Base-by-base conservation (phyloP, 2,113 vertebrate species). In the Prietella phreatophila region DNA sequence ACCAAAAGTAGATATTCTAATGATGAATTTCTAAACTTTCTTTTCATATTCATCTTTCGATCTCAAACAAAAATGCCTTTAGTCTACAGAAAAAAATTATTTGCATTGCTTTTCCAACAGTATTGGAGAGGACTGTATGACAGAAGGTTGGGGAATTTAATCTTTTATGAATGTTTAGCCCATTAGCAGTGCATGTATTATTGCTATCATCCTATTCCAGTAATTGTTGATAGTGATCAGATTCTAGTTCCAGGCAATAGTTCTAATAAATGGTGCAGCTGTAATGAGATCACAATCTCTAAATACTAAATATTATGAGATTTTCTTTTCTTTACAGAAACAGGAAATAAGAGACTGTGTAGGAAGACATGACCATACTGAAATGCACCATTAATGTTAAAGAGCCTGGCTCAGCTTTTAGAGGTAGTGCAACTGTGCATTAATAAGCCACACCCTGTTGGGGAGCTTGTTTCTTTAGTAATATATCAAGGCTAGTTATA, bases 401-500 rank as follows among this genome's bases (percentile, higher is more conserved):
- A 78, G 4, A 19, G 9, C 17, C 39, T 79, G 85, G 14, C 73
- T 36, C 11, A 42, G 81, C 63, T 82, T 83, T 86, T 33, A 76
- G 71, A 86, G 53, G 42, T 69, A 88, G 71, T 88, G 67, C 90
- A 89, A 90, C 89, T 90, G 78, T 42, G 73, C 10, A 15, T 84
- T 30, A 80, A 73, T 91, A 90, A 58, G 8, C 76, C 1, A 20
- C 85, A 73, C 88, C 82, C 79, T 89, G 79, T 86, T 90, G 84
- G 86, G 88, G 86, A 89, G 50, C 76, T 86, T 90, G 82, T 47
- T 87, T 88, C 86, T 86, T 83, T 39, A 83, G 88, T 83, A 90
- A 85, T 86, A 86, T 89, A 85, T 92, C 88, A 88, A 60, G 55
- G 67, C 88, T 83, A 89, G 86, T 89, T 88, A 79, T 55, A 85